Percentiles rank a stretch among this genome's conserved stretches.
Evolutionary conservation across 2,888 invertebrate species (phyloP).

Genomic region (Erebia aethiops): DNA sequence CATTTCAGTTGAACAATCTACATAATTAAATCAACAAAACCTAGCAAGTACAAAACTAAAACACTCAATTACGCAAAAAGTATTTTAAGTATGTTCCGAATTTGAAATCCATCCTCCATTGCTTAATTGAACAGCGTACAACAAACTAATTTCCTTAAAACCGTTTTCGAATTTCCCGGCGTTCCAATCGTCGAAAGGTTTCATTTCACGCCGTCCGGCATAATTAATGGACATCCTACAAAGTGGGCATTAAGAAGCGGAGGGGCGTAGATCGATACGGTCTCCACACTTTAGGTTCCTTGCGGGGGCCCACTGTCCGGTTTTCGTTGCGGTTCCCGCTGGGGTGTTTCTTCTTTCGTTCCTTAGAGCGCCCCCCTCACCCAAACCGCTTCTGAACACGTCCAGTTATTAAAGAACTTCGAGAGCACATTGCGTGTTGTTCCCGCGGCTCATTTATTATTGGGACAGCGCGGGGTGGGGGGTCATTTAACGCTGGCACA

Average conservation of each 20-base stretch:
- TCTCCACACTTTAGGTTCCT: constrained; percentile 69
- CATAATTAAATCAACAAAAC: neutral
- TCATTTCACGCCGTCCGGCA: constrained; percentile 61
- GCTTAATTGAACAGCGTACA: constrained; percentile 47
- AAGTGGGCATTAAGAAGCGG: constrained; percentile 77
- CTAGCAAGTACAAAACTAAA: neutral
- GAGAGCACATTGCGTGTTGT: constrained; percentile 55
- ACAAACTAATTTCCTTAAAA: constrained; percentile 50
- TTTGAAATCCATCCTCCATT: constrained; percentile 34
- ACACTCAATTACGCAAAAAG: constrained; percentile 23
- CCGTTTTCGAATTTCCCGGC: constrained; percentile 47
- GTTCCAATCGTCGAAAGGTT: constrained; percentile 58
- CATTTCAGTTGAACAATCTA: neutral
- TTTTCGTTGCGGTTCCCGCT: constrained; percentile 51
- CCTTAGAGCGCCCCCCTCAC: constrained; percentile 62
- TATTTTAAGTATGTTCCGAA: constrained; percentile 22
- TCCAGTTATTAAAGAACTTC: constrained; percentile 61
- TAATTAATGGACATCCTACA: constrained; percentile 76
- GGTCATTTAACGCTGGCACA: constrained; percentile 51
- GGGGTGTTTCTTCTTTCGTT: constrained; percentile 76
- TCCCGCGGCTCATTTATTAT: constrained; percentile 44
- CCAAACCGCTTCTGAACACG: constrained; percentile 44
- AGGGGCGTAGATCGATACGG: constrained; percentile 69
- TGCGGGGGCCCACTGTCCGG: constrained; percentile 56
- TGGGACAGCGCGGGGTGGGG: constrained; percentile 46